Evolutionary conservation across 2,888 invertebrate species (phyloP).

Genomic region (Matsumyia berberina): DNA sequence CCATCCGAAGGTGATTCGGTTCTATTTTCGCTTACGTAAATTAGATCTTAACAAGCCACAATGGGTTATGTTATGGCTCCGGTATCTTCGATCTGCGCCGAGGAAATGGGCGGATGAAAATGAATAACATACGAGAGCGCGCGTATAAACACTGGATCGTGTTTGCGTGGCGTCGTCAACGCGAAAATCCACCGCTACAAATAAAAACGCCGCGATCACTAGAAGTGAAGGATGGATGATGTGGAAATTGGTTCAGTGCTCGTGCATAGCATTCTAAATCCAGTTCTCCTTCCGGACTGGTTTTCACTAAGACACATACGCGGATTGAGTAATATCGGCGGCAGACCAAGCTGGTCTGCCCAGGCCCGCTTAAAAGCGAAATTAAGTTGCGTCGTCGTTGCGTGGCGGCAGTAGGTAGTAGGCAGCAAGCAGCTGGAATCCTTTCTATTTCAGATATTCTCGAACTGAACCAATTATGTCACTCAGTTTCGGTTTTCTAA

Average conservation of each 20-base stretch:
- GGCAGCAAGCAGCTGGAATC: conserved; percentile 39
- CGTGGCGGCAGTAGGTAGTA: conserved; percentile 16
- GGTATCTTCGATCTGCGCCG: conserved; percentile 73
- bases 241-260: conserved; percentile 68
- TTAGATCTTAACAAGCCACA: conserved; percentile 76
- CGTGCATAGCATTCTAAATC: conserved; percentile 62
- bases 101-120: conserved; percentile 75
- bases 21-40: conserved; percentile 76
- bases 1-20: conserved; percentile 76
- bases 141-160: conserved; percentile 47
- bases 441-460: conserved; percentile 74
- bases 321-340: conserved; percentile 70
- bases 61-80: conserved; percentile 70
- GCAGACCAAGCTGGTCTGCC: conserved; percentile 40
- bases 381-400: conserved; percentile 49
- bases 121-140: conserved; percentile 63
- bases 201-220: conserved; percentile 47
- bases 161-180: conserved; percentile 53
- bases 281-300: conserved; percentile 76
- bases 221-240: conserved; percentile 71
- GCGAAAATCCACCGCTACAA: conserved; percentile 47
- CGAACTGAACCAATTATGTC: conserved; percentile 73
- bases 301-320: conserved; percentile 26
- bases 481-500: conserved; percentile 68
- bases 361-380: conserved; percentile 65